A percentile compares a stretch with the other conserved stretches of the same genome.
Conservation (phyloP, 1,140 invertebrate species). For the Latrodectus geometricus region DNA sequence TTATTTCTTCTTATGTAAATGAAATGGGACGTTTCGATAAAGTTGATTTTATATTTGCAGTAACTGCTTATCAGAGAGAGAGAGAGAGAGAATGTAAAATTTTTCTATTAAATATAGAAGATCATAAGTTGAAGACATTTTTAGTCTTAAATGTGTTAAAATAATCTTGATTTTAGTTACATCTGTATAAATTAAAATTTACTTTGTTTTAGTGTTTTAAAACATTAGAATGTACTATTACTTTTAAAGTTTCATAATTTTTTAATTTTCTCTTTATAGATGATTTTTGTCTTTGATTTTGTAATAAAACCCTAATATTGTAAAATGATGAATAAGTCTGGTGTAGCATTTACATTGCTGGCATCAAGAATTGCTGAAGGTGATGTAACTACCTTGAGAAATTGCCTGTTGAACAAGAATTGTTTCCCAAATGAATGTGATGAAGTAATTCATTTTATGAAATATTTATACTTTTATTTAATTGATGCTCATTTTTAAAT, state of each 20-base stretch:
- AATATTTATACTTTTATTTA: too few species aligned
- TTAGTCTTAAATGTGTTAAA: too few species aligned
- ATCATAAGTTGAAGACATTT: too few species aligned
- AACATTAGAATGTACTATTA: background rate
- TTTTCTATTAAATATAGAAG: too few species aligned
- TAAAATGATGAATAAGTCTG: slow-evolving; percentile 43
- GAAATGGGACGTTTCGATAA: too few species aligned
- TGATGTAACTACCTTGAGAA: slow-evolving; percentile 81
- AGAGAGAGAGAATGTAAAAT: too few species aligned
- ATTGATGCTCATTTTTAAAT: too few species aligned
- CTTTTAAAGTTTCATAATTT: background rate
- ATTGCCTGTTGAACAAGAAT: slow-evolving; percentile 84
- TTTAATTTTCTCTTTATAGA: background rate
- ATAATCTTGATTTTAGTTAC: too few species aligned
- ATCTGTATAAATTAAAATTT: too few species aligned
- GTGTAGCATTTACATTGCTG: slow-evolving; percentile 67
- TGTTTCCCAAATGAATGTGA: slow-evolving; percentile 88
- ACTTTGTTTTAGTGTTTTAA: background rate
- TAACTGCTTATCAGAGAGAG: too few species aligned
- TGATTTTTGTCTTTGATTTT: background rate
- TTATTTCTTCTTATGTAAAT: too few species aligned
- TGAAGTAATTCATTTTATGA: slow-evolving; percentile 75
- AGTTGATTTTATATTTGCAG: too few species aligned
- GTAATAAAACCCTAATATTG: background rate
- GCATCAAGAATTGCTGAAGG: slow-evolving; percentile 84